Evolutionary conservation across 2,797 vertebrate species (phyloP).

Genomic region (Steatocranus sp.): DNA sequence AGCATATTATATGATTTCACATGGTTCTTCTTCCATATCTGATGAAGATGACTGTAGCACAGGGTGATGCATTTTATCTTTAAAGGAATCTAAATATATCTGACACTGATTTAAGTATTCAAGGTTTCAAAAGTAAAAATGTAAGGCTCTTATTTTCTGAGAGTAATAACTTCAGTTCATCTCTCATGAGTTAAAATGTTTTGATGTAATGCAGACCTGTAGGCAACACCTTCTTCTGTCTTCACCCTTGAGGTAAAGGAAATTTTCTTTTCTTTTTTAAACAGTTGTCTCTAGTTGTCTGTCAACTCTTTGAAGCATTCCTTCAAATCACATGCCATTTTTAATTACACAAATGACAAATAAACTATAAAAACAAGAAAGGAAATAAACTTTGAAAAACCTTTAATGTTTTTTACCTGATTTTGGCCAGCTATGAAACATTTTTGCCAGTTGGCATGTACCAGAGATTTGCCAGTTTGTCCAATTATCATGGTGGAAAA

Average conservation of each 20-base stretch:
- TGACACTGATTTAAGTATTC: background rate
- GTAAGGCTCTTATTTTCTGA: background rate
- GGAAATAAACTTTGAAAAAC: background rate
- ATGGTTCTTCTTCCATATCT: background rate
- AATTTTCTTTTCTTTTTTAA: background rate
- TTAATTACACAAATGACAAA: background rate
- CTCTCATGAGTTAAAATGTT: slow-evolving; percentile 1
- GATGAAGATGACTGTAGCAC: background rate
- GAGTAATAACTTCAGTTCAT: background rate
- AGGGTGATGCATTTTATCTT: background rate
- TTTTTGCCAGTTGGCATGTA: background rate
- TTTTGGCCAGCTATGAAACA: background rate
- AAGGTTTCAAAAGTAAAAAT: background rate
- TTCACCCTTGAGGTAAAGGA: background rate
- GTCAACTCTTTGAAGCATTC: background rate
- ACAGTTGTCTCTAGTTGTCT: background rate
- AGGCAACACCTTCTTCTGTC: background rate
- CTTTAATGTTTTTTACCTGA: background rate
- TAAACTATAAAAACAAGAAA: background rate
- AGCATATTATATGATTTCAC: background rate
- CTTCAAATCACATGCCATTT: background rate
- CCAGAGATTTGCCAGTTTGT: background rate
- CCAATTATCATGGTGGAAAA: background rate
- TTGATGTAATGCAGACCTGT: background rate
- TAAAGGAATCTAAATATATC: background rate